Conservation (phyloP, 2,113 vertebrate species). For the Atherinomorus stipes region DNA sequence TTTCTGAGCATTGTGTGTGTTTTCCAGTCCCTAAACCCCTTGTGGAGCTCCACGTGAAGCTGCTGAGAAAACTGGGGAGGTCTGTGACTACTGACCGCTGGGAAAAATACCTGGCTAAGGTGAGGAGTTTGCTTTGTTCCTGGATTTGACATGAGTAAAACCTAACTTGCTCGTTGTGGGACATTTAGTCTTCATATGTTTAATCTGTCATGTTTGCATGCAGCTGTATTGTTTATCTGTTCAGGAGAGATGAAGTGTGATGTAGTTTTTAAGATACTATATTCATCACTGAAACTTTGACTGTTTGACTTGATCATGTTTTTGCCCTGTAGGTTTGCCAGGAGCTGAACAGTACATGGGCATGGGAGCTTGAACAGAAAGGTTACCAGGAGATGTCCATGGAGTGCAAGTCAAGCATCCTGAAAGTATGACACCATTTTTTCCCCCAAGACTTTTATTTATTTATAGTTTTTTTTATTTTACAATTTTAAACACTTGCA, state of each 20-base stretch:
- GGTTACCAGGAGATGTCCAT: constrained; percentile 95
- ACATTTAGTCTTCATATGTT: no score
- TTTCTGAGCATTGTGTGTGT: constrained; percentile 23
- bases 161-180: no score
- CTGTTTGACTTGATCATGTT: not conserved
- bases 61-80: constrained; percentile 97
- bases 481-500: no score
- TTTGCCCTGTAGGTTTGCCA: constrained; percentile 89
- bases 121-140: constrained; percentile 62
- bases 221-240: no score
- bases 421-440: constrained; percentile 87
- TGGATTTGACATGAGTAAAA: no score
- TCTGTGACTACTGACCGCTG: constrained; percentile 95
- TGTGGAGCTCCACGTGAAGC: constrained; percentile 96
- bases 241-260: no score
- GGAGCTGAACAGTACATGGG: constrained; percentile 97
- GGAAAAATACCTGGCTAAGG: constrained; percentile 98
- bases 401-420: constrained; percentile 94
- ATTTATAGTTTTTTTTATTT: no score
- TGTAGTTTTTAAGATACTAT: no score
- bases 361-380: constrained; percentile 98
- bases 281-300: no score
- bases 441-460: no score
- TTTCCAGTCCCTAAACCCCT: constrained; percentile 93
- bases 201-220: no score